phyloP scores from a whole-genome alignment of 2,888 invertebrate species.

The Unio pictorum region DNA sequence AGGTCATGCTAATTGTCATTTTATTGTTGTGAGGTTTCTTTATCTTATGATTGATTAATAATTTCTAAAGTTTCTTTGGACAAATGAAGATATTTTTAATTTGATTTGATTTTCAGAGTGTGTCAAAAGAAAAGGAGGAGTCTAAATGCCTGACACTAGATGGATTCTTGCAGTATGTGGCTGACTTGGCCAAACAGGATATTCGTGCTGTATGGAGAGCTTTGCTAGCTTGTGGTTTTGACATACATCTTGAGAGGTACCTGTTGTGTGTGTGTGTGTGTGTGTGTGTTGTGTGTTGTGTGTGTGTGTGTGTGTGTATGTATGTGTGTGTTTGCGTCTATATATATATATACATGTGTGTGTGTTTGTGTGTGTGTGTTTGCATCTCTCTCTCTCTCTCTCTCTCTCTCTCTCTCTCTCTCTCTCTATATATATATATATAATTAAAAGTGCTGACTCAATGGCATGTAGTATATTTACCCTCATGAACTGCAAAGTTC shows the following conservation, averaged over 20 bases:
- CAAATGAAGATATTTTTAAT: neutral
- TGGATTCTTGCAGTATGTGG: constrained; percentile 66
- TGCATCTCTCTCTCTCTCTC: neutral
- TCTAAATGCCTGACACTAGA: constrained; percentile 64
- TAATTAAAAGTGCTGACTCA: too few species aligned
- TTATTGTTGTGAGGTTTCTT: too few species aligned
- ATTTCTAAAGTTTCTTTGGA: neutral
- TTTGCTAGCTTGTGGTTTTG: constrained; percentile 66
- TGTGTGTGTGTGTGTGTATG: too few species aligned
- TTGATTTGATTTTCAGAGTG: constrained; percentile 10
- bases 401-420: neutral
- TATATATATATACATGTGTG: neutral
- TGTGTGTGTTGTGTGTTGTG: too few species aligned
- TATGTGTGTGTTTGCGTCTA: neutral
- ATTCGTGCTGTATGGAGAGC: constrained; percentile 65
- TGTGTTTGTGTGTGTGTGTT: too few species aligned
- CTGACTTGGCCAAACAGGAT: constrained; percentile 64
- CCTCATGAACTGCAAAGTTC: too few species aligned
- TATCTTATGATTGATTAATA: too few species aligned
- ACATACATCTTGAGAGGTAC: constrained; percentile 67
- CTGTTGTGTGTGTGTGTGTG: neutral
- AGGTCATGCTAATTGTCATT: too few species aligned
- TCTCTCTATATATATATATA: too few species aligned
- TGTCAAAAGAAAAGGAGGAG: constrained; percentile 31
- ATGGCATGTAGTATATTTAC: too few species aligned